Conservation (phyloP, 2,888 invertebrate species). For the Tenthredo amoena region DNA sequence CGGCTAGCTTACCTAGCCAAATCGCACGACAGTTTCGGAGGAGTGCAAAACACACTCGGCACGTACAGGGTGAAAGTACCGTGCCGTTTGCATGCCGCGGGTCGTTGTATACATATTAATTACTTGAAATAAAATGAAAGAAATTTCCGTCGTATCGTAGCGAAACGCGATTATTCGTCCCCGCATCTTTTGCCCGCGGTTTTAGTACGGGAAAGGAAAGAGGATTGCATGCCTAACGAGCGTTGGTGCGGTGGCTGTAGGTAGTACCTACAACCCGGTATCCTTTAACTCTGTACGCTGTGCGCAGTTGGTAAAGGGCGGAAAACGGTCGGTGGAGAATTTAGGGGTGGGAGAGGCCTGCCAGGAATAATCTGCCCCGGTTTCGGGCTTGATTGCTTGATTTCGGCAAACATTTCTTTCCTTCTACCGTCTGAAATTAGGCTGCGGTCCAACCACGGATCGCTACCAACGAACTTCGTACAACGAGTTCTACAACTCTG, state of each 20-base stretch:
- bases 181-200: neutral
- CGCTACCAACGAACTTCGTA: constrained; percentile 45
- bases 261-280: neutral
- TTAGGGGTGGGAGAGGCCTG: constrained; percentile 60
- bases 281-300: constrained; percentile 32
- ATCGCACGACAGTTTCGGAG: neutral
- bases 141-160: constrained; percentile 61
- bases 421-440: constrained; percentile 65
- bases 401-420: constrained; percentile 72
- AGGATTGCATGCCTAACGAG: constrained; percentile 44
- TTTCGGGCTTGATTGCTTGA: constrained; percentile 71
- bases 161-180: constrained; percentile 58
- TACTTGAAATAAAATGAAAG: constrained; percentile 75
- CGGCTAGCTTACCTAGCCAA: neutral
- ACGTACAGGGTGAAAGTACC: constrained; percentile 56
- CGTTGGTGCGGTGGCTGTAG: neutral
- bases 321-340: constrained; percentile 54
- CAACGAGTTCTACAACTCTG: constrained; percentile 24
- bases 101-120: constrained; percentile 74
- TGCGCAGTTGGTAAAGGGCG: constrained; percentile 45
- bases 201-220: neutral
- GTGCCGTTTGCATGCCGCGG: constrained; percentile 52
- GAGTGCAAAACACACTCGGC: constrained; percentile 47
- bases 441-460: constrained; percentile 69
- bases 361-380: constrained; percentile 67